Conservation (phyloP, 2,113 vertebrate species). For the Zapus hudsonius region DNA sequence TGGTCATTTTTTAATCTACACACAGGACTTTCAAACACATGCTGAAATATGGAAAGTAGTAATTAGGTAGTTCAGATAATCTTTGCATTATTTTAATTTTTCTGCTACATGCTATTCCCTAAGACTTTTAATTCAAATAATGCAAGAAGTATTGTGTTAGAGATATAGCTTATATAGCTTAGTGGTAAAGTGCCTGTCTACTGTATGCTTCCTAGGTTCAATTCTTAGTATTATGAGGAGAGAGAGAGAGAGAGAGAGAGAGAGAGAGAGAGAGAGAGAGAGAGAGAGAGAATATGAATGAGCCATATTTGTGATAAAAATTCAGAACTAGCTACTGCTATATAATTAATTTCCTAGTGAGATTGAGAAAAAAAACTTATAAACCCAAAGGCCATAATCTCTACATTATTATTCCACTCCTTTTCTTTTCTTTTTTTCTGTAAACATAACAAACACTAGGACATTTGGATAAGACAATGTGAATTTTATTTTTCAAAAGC, state of each 20-base stretch:
- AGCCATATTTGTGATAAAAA: constrained; percentile 10
- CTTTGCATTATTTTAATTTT: not conserved
- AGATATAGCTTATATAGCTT: not conserved
- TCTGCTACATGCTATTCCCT: not conserved
- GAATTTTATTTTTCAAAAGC: not conserved
- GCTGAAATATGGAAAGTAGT: constrained; percentile 44
- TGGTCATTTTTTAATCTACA: constrained; percentile 57
- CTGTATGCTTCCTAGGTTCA: too few species aligned
- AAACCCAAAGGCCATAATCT: not conserved
- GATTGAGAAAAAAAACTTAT: constrained; percentile 6
- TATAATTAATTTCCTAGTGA: not conserved
- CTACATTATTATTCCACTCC: not conserved
- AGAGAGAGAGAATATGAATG: too few species aligned
- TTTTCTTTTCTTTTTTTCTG: not conserved
- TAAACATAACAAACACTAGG: not conserved
- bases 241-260: too few species aligned
- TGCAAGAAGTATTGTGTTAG: not conserved
- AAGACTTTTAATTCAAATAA: constrained; percentile 3
- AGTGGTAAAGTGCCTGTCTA: not conserved
- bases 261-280: too few species aligned
- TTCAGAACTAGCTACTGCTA: constrained; percentile 28
- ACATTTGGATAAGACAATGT: constrained; percentile 8
- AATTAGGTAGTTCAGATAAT: not conserved
- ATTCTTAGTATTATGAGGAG: too few species aligned
- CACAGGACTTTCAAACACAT: constrained; percentile 25